These are phyloP conservation scores for Drosophila sordidapex DNA, from an alignment of 2,888 invertebrate species.

Conservation along the genomic window DNA sequence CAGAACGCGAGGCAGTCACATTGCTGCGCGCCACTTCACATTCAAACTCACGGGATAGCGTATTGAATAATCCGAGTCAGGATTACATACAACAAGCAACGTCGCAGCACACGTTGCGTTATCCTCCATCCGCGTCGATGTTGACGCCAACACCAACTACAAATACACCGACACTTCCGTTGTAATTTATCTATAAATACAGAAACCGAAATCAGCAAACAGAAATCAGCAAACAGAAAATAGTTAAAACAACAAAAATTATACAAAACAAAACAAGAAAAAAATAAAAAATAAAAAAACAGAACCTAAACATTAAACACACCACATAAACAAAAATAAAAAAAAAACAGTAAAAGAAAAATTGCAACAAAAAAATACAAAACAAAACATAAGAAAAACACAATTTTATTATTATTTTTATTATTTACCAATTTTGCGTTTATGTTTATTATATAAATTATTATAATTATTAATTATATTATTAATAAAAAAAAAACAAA, in stretches of 20 bases:
- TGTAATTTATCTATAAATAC: constrained; percentile 82
- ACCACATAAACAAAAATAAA: constrained; percentile 41
- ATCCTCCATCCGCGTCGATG: constrained; percentile 86
- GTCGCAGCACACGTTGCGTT: constrained; percentile 86
- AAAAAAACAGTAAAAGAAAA: constrained; percentile 60
- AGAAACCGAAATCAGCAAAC: constrained; percentile 32
- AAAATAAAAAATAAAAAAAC: background rate
- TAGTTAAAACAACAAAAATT: constrained; percentile 6
- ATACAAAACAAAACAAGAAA: constrained; percentile 7
- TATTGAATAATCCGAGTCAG: constrained; percentile 86
- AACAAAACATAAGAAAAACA: constrained; percentile 48
- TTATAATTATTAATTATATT: constrained; percentile 83
- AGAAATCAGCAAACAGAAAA: constrained; percentile 30
- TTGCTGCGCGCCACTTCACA: constrained; percentile 88
- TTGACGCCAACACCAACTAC: constrained; percentile 86
- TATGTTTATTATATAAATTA: constrained; percentile 84
- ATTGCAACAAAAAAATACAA: constrained; percentile 55
- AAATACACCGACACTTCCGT: constrained; percentile 86
- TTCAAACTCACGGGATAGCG: constrained; percentile 87
- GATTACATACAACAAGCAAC: constrained; percentile 86
- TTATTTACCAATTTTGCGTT: constrained; percentile 83
- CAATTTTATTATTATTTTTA: constrained; percentile 82
- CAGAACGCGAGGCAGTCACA: constrained; percentile 88
- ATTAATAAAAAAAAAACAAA: constrained; percentile 67
- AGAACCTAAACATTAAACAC: constrained; percentile 30